phyloP scores from a whole-genome alignment of 1,140 invertebrate species.

The Lamellibrachia luymesi region DNA sequence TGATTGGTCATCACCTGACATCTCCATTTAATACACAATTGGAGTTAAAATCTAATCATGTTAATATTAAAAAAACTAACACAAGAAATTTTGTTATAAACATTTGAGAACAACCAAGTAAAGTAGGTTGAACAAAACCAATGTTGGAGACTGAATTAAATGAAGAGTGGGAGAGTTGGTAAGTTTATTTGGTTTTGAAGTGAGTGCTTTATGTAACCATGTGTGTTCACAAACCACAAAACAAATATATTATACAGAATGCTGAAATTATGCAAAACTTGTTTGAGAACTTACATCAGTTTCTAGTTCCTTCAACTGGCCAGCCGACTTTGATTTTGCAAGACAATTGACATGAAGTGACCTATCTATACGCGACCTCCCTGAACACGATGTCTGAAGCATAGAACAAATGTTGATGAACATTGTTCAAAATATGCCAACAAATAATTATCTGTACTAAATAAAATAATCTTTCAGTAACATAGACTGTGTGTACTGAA shows the following conservation, averaged over 20 bases:
- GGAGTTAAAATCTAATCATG: no score
- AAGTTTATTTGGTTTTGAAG: not conserved
- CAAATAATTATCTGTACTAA: not conserved
- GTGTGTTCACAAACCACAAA: not conserved
- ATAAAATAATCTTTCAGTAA: not conserved
- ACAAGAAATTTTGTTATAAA: no score
- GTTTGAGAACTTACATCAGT: not conserved
- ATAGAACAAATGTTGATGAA: not conserved
- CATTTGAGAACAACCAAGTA: no score
- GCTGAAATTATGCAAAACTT: not conserved
- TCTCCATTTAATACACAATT: no score
- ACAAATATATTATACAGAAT: not conserved
- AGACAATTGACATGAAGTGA: not conserved
- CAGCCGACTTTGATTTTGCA: not conserved
- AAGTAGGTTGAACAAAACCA: no score
- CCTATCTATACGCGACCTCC: not conserved
- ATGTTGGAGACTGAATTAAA: no score
- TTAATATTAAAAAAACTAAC: no score
- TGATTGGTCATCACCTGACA: no score
- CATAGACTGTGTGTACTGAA: not conserved
- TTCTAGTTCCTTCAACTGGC: not conserved
- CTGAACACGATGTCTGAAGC: not conserved
- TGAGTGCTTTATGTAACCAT: not conserved
- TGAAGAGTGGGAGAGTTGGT: no score
- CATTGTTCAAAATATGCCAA: not conserved